phyloP scores from a whole-genome alignment of 2,113 vertebrate genomes.

The Vanacampus margaritifer region DNA sequence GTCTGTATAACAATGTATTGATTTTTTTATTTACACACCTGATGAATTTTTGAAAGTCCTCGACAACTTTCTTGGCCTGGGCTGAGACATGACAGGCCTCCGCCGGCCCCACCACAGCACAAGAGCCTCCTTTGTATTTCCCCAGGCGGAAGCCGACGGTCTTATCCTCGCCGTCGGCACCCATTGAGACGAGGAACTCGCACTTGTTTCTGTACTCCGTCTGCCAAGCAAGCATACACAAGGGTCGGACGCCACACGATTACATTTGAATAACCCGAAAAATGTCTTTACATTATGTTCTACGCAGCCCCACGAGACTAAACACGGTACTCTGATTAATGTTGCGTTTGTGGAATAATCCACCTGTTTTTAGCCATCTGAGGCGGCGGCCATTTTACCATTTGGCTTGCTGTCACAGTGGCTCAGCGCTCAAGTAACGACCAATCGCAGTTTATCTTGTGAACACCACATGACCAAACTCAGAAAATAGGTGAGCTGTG shows the following conservation, averaged over 20 bases:
- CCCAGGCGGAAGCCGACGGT: constrained; percentile 92
- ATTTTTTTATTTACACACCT: constrained; percentile 59
- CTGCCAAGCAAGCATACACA: constrained; percentile 55
- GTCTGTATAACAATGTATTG: no score
- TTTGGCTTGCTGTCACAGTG: no score
- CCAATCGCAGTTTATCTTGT: no score
- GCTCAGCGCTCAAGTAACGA: no score
- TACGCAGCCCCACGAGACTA: no score
- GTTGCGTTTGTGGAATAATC: no score
- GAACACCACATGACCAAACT: no score
- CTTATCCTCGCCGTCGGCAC: constrained; percentile 88
- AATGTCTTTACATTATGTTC: no score
- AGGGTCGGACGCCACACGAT: not conserved
- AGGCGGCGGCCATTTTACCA: no score
- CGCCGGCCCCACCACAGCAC: constrained; percentile 87
- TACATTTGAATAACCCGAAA: not conserved
- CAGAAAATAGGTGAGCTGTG: no score
- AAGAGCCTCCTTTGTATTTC: constrained; percentile 94
- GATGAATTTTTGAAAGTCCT: constrained; percentile 89
- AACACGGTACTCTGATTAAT: no score
- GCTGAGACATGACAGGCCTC: constrained; percentile 86
- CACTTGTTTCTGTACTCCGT: constrained; percentile 97
- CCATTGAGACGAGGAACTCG: constrained; percentile 90
- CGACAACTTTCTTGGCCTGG: constrained; percentile 83
- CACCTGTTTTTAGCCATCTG: no score